Evolutionary conservation across 1,140 invertebrate genomes (phyloP).

Genomic region (Monomorium pharaonis): DNA sequence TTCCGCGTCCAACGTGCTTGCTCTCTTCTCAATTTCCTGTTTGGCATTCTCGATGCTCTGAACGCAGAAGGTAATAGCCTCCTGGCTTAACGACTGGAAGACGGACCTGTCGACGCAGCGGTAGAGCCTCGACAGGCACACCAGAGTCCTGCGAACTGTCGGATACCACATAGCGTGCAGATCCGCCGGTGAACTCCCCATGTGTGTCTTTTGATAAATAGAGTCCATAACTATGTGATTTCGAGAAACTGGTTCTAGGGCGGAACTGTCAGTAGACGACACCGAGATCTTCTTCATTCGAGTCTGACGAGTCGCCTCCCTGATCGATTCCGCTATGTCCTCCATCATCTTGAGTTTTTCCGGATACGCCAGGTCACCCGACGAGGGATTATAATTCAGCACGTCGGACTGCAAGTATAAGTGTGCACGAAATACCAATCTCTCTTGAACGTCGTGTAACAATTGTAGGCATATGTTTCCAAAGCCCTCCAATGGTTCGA

Average conservation of each 20-base stretch:
- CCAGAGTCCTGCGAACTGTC: constrained; percentile 96
- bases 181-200: constrained; percentile 94
- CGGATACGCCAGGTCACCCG: constrained; percentile 98
- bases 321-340: constrained; percentile 83
- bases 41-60: constrained; percentile 94
- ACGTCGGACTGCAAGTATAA: constrained; percentile 98
- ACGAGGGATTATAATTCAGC: constrained; percentile 93
- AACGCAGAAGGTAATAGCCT: constrained; percentile 96
- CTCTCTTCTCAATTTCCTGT: constrained; percentile 88
- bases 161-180: constrained; percentile 99
- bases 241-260: constrained; percentile 74
- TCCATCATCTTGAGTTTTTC: constrained; percentile 99
- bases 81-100: constrained; percentile 98
- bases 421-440: constrained; percentile 97
- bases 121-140: constrained; percentile 97
- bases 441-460: constrained; percentile 97
- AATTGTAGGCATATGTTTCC: constrained; percentile 94
- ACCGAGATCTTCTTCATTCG: constrained; percentile 81
- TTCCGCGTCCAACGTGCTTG: constrained; percentile 94
- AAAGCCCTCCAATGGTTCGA: constrained; percentile 91
- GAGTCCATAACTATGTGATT: constrained; percentile 81
- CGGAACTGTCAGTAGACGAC: constrained; percentile 74
- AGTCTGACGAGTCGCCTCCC: constrained; percentile 79
- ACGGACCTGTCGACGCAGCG: constrained; percentile 97
- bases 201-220: constrained; percentile 75